Evolutionary conservation across 1,140 invertebrate species (phyloP).

Genomic region (Neotoxoptera formosana): DNA sequence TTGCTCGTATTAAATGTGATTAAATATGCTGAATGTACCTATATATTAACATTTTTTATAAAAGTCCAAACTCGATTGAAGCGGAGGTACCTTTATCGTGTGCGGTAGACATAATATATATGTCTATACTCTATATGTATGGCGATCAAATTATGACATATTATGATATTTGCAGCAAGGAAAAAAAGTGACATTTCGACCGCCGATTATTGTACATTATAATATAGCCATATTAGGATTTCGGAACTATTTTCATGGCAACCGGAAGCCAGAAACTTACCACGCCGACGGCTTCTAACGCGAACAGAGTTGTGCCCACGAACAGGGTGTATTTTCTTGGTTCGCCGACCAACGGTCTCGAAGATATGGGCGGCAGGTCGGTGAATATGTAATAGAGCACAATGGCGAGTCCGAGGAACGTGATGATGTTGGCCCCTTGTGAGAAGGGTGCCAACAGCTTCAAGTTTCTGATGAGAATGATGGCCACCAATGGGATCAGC

Average conservation of each 20-base stretch:
- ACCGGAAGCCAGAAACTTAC: conserved; percentile 66
- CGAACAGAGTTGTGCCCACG: conserved; percentile 88
- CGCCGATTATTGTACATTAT: not conserved
- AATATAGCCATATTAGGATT: not conserved
- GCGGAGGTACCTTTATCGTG: too few relatives aligned
- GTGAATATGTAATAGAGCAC: conserved; percentile 74
- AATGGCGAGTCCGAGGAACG: conserved; percentile 74
- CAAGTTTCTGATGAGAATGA: conserved; percentile 79
- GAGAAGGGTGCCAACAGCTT: conserved; percentile 84
- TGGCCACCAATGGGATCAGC: conserved; percentile 73
- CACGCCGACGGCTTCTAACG: conserved; percentile 88
- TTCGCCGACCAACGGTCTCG: conserved; percentile 68
- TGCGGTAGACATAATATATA: too few relatives aligned
- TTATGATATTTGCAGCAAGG: not conserved
- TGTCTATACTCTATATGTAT: too few relatives aligned
- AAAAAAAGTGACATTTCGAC: not conserved
- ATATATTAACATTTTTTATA: not conserved
- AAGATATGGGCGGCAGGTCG: conserved; percentile 69
- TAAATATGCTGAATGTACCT: not conserved
- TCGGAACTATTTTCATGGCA: not conserved
- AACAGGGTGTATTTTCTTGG: conserved; percentile 73
- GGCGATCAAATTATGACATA: not conserved
- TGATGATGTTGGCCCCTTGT: conserved; percentile 77
- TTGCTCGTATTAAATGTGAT: not conserved
- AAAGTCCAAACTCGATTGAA: not conserved